Evolutionary conservation across 2,113 vertebrate species (phyloP), one percentile per base, ranked within the genome.

Genomic region (Dendrocopos noguchii): DNA sequence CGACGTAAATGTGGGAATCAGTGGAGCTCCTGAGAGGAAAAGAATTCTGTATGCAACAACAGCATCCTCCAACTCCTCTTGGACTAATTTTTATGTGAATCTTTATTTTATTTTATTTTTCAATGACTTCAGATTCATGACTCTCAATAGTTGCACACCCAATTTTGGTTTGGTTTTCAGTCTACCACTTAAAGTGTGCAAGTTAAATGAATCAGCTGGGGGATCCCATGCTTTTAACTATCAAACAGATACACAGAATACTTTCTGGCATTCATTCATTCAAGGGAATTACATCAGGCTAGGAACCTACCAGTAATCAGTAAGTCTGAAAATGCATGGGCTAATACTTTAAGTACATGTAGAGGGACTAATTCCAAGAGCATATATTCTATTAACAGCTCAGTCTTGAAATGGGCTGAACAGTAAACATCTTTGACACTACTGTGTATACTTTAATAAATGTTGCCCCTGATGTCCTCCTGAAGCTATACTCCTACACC

Each of bases 1-100:
- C 50, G 70, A 42, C 15, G 2, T 29, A 93, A 80, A 31, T 15
- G 7, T 80, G 77, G 44, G 53, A 92, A 87, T 60, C 78, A 67
- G n/a, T 36, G 42, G 50, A 92, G 61, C 64, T 84, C 67, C 53
- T 71, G 84, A 92, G 60, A 56, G 66, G 55, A 92, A 93, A 88
- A 80, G 8, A 94, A 93, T 52, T 55, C 70, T 44, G 24, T 42
- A 84, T 60, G 47, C 63, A 60, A 90, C 73, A 94, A 91, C 53
- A 65, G 47, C 74, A 85, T 39, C 65, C 21, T 80, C n/a, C n/a
- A 60, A 70, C 53, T 90, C 72, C 57, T 93, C 63, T 79, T 82
- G 46, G 85, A 84, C 15, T 66, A 34, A 67, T 79, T 70, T 89
- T 70, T 64, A 52, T 59, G 29, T 53, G 50, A 72, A 79, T 92